These are phyloP conservation scores for Sus cebifrons DNA, from an alignment of 2,797 vertebrate species.

Conservation along the genomic window DNA sequence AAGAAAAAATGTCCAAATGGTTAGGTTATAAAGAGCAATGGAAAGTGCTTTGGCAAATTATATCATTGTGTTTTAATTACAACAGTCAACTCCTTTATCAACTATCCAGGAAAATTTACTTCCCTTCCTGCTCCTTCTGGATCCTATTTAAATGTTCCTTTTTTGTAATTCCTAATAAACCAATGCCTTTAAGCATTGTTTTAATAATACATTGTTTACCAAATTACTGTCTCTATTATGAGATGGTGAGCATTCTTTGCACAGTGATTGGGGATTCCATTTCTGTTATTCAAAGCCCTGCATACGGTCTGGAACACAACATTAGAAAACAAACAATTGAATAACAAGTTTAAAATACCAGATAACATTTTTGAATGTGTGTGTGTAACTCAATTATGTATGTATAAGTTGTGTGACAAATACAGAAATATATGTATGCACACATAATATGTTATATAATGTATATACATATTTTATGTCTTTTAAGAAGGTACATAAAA, in stretches of 20 bases:
- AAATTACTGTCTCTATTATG: too few relatives aligned
- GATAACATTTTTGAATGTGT: neutral
- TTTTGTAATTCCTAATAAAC: too few relatives aligned
- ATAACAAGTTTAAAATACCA: neutral
- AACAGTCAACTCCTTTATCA: neutral
- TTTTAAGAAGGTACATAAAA: neutral
- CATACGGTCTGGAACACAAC: neutral
- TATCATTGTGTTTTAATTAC: neutral
- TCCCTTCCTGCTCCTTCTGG: too few relatives aligned
- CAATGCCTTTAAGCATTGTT: too few relatives aligned
- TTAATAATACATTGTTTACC: too few relatives aligned
- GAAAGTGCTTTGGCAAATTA: neutral
- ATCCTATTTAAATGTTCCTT: too few relatives aligned
- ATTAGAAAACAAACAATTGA: neutral
- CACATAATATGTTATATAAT: too few relatives aligned
- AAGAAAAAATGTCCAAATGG: neutral
- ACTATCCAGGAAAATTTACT: too few relatives aligned
- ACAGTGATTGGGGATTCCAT: neutral
- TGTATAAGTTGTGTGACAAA: too few relatives aligned
- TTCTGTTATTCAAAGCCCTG: neutral
- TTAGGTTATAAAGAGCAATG: too few relatives aligned
- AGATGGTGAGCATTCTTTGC: neutral
- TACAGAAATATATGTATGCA: too few relatives aligned
- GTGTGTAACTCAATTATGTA: too few relatives aligned
- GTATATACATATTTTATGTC: neutral